phyloP scores from a whole-genome alignment of 2,113 vertebrate genomes.

The Pica pica region DNA sequence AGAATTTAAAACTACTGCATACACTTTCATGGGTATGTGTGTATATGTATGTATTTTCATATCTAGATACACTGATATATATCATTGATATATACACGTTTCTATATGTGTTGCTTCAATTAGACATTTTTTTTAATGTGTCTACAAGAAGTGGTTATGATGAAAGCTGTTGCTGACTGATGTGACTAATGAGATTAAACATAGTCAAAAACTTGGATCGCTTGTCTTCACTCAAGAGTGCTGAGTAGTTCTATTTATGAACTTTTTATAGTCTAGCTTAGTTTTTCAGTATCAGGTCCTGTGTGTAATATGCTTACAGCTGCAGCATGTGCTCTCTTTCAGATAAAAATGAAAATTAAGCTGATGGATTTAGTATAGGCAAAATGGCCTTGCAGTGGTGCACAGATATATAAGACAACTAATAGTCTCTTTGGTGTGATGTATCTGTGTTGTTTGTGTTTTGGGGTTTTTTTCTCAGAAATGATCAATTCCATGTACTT shows the following conservation, averaged over 20 bases:
- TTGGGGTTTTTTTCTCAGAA: background rate
- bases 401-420: background rate
- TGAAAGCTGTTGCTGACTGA: background rate
- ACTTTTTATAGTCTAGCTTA: background rate
- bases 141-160: background rate
- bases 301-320: background rate
- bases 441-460: background rate
- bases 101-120: background rate
- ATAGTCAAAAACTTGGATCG: background rate
- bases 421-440: background rate
- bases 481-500: background rate
- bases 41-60: background rate
- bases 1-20: background rate
- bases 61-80: background rate
- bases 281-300: background rate
- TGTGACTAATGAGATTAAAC: background rate
- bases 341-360: background rate
- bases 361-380: background rate
- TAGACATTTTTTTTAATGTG: background rate
- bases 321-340: background rate
- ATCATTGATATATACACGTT: background rate
- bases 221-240: background rate
- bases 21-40: background rate
- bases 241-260: background rate
- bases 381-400: background rate